A percentile compares a stretch with the other conserved stretches of the same genome.
These are phyloP conservation scores for Chrysolina oricalcia DNA, from an alignment of 2,888 invertebrate genomes.

Conservation along the genomic window DNA sequence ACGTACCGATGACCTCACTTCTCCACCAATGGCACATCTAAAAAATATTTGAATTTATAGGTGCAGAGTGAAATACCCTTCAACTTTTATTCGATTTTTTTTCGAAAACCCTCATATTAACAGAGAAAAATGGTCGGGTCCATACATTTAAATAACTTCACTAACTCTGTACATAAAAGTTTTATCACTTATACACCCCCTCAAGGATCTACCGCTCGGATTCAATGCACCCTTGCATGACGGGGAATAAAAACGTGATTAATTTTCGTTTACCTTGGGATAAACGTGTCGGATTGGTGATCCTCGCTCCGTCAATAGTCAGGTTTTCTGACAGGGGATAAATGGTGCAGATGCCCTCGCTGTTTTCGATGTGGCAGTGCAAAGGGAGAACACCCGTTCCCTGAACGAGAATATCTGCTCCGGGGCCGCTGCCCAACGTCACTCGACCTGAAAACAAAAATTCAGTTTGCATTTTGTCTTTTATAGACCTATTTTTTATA, in stretches of 20 bases:
- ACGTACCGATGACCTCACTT: too few species aligned
- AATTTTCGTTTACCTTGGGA: conserved; percentile 80
- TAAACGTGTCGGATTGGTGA: conserved; percentile 83
- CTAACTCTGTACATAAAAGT: too few species aligned
- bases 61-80: too few species aligned
- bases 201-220: not conserved
- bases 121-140: too few species aligned
- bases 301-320: conserved; percentile 82
- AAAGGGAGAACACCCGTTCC: conserved; percentile 90
- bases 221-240: not conserved
- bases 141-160: too few species aligned
- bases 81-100: too few species aligned
- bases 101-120: too few species aligned
- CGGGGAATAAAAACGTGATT: not conserved
- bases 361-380: conserved; percentile 92
- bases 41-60: too few species aligned
- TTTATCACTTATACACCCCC: too few species aligned
- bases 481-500: not conserved
- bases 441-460: conserved; percentile 81
- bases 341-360: conserved; percentile 88
- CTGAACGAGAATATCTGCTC: conserved; percentile 87
- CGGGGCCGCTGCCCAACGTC: conserved; percentile 84
- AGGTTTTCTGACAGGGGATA: conserved; percentile 77
- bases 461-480: not conserved
- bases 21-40: too few species aligned